Evolutionary conservation across 2,797 vertebrate genomes (phyloP).

Genomic region (Remorina albescens): DNA sequence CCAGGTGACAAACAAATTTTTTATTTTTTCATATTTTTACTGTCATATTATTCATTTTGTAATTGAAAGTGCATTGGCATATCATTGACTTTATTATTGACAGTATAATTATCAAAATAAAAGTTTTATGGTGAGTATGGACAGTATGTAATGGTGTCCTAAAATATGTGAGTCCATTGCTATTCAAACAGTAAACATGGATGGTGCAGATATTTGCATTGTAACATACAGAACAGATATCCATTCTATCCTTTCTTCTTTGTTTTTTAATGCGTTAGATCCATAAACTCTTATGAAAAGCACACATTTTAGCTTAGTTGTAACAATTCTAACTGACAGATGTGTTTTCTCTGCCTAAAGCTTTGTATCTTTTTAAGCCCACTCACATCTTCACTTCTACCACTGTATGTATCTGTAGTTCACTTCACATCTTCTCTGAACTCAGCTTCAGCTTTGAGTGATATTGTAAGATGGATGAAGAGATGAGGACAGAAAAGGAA

Average conservation of each 20-base stretch:
- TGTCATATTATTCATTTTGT: no score
- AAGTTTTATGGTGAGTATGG: neutral
- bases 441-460: slow-evolving; percentile 22
- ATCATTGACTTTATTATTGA: neutral
- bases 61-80: no score
- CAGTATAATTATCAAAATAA: no score
- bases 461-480: slow-evolving; percentile 18
- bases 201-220: neutral
- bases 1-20: no score
- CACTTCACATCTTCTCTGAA: slow-evolving; percentile 9
- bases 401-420: slow-evolving; percentile 11
- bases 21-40: no score
- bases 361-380: neutral
- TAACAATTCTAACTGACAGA: neutral
- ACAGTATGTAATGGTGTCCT: neutral
- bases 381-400: neutral
- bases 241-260: neutral
- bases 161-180: neutral
- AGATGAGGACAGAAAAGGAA: slow-evolving; percentile 3
- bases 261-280: neutral
- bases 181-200: neutral
- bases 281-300: neutral
- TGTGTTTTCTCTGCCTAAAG: neutral
- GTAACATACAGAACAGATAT: neutral
- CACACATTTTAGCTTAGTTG: neutral